A percentile compares a stretch with the other conserved stretches of the same genome.
phyloP scores from a whole-genome alignment of 2,888 invertebrate genomes.

The Hyposoter didymator region DNA sequence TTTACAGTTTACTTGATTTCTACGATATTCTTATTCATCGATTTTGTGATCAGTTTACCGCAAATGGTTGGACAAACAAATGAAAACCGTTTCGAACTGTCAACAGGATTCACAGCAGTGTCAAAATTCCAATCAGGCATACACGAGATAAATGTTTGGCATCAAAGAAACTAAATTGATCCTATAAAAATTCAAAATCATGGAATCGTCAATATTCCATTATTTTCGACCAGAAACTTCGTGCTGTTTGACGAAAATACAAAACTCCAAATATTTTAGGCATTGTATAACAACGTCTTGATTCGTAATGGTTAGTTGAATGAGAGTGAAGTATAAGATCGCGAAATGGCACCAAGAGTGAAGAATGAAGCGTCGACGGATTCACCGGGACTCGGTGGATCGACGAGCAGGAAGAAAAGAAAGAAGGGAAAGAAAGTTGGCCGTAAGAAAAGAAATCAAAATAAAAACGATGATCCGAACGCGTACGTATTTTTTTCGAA shows the following conservation, averaged over 20 bases:
- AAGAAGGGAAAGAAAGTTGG: neutral
- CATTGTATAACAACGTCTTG: constrained; percentile 1
- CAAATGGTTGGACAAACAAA: constrained; percentile 31
- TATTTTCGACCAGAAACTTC: neutral
- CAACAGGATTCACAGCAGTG: constrained; percentile 41
- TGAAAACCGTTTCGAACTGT: constrained; percentile 4
- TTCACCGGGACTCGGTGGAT: constrained; percentile 64
- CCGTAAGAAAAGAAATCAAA: neutral
- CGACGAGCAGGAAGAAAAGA: neutral
- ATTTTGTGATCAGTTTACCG: neutral
- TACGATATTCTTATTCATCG: too few species aligned
- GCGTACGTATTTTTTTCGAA: neutral
- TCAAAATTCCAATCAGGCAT: constrained; percentile 29
- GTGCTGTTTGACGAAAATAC: constrained; percentile 1
- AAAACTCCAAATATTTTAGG: neutral
- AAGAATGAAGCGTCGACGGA: constrained; percentile 36
- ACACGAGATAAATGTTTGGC: constrained; percentile 30
- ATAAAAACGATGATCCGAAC: neutral
- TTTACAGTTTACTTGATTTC: too few species aligned
- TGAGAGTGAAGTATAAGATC: neutral
- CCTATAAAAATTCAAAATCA: constrained; percentile 48
- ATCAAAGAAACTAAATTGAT: constrained; percentile 18
- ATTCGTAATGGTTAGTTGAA: constrained; percentile 15
- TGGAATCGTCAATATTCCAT: constrained; percentile 38
- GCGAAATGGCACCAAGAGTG: constrained; percentile 50